Base-by-base conservation (phyloP, 2,797 vertebrate species). In the Notamacropus eugenii region DNA sequence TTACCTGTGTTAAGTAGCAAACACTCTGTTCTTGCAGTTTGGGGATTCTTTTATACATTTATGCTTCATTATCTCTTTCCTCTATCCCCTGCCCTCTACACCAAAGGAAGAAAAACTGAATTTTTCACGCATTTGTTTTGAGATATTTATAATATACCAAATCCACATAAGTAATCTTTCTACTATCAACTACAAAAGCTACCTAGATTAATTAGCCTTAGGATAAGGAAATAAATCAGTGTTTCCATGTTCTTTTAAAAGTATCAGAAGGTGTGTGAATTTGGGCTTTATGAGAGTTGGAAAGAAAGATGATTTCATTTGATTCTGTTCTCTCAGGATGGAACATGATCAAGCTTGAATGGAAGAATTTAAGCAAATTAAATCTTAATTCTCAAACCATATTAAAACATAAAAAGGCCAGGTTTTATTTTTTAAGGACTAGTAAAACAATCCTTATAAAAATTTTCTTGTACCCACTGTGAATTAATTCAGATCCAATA, bases 311-410 rank as follows among this genome's bases (percentile, higher is more conserved):
- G 55, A 0, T 97, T 97, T 96, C 50, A 40, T 96, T 92, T 11
- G 59, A 13, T 91, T 92, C 93, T 93, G 0, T 92, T 97, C 95
- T 96, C 87, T 96, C 54, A 62, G 31, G 55, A 90, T 92, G n/a
- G 55, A 96, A 92, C 59, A 96, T 95, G 54, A 82, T 54, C 94
- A 97, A 96, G 93, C 59, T 8, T 92, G 87, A 57, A 96, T 13
- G 6, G 93, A 98, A 97, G 90, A 97, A 74, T 97, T 98, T 97
- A 97, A 97, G 90, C 50, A 97, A 98, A 98, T 96, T 91, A 92
- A 98, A 97, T 98, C 98, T 97, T 98, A 54, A 97, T 95, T 96
- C 92, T 40, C 55, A 98, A 97, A 96, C 93, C 96, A 91, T 93
- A 97, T 97, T 98, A 94, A 97, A 97, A 97, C 92, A 96, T 87